Base-by-base conservation (phyloP, 2,888 invertebrate genomes). In the Agrochola circellaris region DNA sequence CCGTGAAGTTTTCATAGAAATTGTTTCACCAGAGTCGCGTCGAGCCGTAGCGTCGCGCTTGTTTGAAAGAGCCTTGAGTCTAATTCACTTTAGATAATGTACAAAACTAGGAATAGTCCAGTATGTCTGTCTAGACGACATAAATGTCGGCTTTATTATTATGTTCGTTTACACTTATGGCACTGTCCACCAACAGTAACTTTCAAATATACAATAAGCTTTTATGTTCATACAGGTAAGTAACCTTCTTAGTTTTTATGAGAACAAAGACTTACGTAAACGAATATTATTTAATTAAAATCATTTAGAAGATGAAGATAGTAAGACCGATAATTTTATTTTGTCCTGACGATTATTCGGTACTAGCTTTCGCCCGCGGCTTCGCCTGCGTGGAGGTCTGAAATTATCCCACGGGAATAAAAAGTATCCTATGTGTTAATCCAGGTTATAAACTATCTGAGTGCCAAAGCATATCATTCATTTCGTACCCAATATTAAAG, bases 71-170 rank as follows among this genome's bases (percentile, higher is more conserved):
- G 20, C 20, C 51, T 51, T 3, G 48, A 67, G n/a, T 69, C 26
- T 61, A 61, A 61, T 65, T 60, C 42, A 67, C 58, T 77, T 72
- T 30, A 75, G 26, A 65, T 30, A n/a, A 26, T 42, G 17, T 74
- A 45, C 48, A 15, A 81, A 75, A 75, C 30, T 7, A 73, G 58
- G 66, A 80, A 75, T 34, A 70, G 60, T 66, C 45, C 72, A 60
- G 68, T 54, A 51, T 34, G 45, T 73, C 72, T 62, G 86, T 83
- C 84, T 82, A 82, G 82, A 82, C 82, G 48, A 75, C 81, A 81
- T 82, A 87, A 81, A 79, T 54, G 83, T 81, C 75, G 66, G 72
- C 73, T 84, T 87, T 84, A 86, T 82, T 87, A 56, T 82, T 84
- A 67, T 67, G 61, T 69, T 60, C 51, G 51, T 73, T 70, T 68